Conservation (phyloP, 2,797 vertebrate species). For the Micropoecilia bifurca region DNA sequence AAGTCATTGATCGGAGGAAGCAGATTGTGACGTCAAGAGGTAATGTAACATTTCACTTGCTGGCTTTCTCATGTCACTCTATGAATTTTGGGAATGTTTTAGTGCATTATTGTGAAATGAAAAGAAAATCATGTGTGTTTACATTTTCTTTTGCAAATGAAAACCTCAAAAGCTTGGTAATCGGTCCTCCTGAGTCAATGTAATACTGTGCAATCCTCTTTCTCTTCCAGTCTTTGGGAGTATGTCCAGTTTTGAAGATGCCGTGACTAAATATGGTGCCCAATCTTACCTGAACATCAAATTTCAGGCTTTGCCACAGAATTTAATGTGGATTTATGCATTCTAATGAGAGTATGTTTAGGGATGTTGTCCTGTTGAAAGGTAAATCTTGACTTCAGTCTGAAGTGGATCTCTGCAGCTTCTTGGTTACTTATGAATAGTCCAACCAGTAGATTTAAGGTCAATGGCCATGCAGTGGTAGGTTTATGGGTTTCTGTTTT, state of each 20-base stretch:
- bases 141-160: neutral
- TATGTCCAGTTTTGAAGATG: neutral
- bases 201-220: neutral
- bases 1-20: constrained; percentile 60
- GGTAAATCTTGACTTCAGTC: neutral
- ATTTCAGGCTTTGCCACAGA: neutral
- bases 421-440: neutral
- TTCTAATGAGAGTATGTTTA: neutral
- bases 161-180: neutral
- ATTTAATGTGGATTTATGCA: neutral
- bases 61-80: neutral
- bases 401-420: neutral
- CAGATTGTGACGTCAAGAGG: constrained; percentile 55
- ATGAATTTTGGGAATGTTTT: neutral
- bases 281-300: neutral
- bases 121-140: neutral
- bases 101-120: neutral
- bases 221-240: neutral
- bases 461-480: neutral
- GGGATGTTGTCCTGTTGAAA: neutral
- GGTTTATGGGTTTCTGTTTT: neutral
- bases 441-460: neutral
- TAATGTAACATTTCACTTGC: constrained; percentile 47
- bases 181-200: neutral
- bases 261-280: neutral